phyloP scores from a whole-genome alignment of 1,140 invertebrate genomes.

The Steinernema feltiae region DNA sequence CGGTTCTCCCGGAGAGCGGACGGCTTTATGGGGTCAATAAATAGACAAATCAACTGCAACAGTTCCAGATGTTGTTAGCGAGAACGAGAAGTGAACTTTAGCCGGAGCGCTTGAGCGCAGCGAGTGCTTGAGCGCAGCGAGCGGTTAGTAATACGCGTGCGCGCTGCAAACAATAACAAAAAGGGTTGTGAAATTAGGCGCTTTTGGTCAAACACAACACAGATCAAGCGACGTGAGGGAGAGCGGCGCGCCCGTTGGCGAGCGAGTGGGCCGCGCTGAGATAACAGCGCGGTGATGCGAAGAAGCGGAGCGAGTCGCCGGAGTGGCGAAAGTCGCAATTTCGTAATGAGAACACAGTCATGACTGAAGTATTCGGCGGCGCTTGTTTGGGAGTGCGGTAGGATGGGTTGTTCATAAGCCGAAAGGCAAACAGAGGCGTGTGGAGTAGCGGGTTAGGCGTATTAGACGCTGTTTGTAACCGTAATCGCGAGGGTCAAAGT shows the following conservation, averaged over 20 bases:
- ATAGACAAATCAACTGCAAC: background rate
- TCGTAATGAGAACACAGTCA: constrained; percentile 8
- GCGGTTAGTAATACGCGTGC: background rate
- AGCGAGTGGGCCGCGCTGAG: background rate
- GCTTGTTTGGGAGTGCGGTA: too few relatives aligned
- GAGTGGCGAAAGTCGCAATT: background rate
- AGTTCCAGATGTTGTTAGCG: background rate
- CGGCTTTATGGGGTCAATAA: constrained; percentile 13
- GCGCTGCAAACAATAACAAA: background rate
- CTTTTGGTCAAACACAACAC: background rate
- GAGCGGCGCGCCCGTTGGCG: background rate
- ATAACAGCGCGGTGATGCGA: background rate
- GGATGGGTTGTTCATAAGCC: too few relatives aligned
- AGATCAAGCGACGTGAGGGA: background rate
- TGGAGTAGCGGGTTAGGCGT: too few relatives aligned
- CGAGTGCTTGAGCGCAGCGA: background rate
- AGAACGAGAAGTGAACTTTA: background rate
- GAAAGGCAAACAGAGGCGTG: too few relatives aligned
- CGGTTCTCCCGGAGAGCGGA: background rate
- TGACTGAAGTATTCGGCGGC: background rate
- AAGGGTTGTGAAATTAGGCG: background rate
- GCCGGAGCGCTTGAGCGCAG: background rate
- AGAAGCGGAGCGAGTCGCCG: background rate
- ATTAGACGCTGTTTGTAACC: too few relatives aligned
- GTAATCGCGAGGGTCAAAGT: too few relatives aligned